Conservation (phyloP, 53 echinoderm and acorn worm species). For the Paelopatides confundens region DNA sequence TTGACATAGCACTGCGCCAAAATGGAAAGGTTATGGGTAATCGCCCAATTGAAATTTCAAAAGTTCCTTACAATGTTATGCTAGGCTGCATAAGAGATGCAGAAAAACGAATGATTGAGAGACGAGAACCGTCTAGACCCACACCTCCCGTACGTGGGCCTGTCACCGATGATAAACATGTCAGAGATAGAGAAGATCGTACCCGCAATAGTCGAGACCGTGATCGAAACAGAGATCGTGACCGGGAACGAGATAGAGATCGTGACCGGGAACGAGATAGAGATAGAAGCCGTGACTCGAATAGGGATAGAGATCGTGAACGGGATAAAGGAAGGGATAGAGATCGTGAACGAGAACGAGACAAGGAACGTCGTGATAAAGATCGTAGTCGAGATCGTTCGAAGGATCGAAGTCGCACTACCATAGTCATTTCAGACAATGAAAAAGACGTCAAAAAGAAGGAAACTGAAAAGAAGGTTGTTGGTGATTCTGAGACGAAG, state of each 20-base stretch:
- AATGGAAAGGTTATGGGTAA: constrained; percentile 61
- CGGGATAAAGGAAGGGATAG: constrained; percentile 56
- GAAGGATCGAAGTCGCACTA: not conserved
- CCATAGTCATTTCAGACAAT: too few relatives aligned
- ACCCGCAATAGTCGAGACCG: constrained; percentile 33
- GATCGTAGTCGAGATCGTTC: not conserved
- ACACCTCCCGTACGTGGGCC: not conserved
- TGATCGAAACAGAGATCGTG: constrained; percentile 48
- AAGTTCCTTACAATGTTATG: constrained; percentile 65
- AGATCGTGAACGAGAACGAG: constrained; percentile 48
- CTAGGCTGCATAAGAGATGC: constrained; percentile 54
- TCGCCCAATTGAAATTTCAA: constrained; percentile 44
- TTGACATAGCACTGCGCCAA: constrained; percentile 59
- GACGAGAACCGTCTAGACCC: not conserved
- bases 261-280: constrained; percentile 40
- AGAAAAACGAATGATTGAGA: constrained; percentile 43
- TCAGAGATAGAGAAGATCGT: constrained; percentile 7
- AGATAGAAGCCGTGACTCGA: constrained; percentile 36
- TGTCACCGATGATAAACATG: constrained; percentile 13
- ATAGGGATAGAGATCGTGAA: constrained; percentile 58
- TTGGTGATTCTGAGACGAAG: not conserved
- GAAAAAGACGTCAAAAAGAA: constrained; percentile 9
- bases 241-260: constrained; percentile 15
- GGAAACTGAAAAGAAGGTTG: not conserved
- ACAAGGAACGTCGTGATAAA: constrained; percentile 22